Conservation (phyloP, 2,888 invertebrate genomes). For the Clepsis dumicolana region DNA sequence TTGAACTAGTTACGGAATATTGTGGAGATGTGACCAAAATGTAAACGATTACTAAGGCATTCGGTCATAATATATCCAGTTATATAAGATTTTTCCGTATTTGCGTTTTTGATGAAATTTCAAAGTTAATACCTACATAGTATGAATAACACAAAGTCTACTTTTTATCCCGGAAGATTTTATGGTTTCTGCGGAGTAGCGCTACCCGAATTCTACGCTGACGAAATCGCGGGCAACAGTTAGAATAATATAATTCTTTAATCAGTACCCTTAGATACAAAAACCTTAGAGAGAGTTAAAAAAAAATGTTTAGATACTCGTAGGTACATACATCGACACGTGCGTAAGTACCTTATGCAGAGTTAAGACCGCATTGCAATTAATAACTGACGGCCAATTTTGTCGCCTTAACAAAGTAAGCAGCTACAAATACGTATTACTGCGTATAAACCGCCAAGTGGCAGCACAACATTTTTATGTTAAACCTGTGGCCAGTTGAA, state of each 20-base stretch:
- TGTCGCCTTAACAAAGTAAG: not conserved
- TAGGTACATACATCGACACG: too few species aligned
- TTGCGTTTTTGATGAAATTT: too few species aligned
- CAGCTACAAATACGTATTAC: constrained; percentile 12
- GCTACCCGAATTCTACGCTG: too few species aligned
- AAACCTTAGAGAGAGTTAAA: too few species aligned
- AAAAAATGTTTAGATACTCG: too few species aligned
- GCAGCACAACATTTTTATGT: constrained; percentile 32
- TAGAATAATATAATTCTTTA: too few species aligned
- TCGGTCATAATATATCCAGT: not conserved
- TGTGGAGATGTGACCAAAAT: not conserved
- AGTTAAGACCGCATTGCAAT: not conserved
- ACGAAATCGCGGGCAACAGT: too few species aligned
- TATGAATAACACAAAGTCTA: too few species aligned
- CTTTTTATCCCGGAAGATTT: too few species aligned
- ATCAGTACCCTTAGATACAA: too few species aligned
- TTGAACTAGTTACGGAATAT: not conserved
- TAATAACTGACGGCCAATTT: not conserved
- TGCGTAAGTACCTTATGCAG: not conserved
- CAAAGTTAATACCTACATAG: too few species aligned
- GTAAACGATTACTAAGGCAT: not conserved
- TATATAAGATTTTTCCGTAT: not conserved
- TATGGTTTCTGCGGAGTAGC: too few species aligned
- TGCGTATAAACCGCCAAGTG: not conserved
- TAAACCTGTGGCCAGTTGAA: constrained; percentile 32